Evolutionary conservation across 2,113 vertebrate species (phyloP).

Genomic region (Panthera tigris): DNA sequence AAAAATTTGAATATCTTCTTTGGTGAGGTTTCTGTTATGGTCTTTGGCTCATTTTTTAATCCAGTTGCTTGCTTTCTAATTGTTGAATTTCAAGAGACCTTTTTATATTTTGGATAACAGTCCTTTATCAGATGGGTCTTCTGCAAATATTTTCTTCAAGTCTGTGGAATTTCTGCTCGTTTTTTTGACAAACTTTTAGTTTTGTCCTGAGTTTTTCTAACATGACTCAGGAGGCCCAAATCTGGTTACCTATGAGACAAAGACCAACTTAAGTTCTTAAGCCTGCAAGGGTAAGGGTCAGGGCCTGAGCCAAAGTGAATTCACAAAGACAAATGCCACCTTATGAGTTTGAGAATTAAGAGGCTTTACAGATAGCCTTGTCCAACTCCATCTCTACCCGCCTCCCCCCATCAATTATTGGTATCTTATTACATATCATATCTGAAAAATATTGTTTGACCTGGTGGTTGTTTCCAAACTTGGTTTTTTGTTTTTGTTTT

Average conservation of each 20-base stretch:
- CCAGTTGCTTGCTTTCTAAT: neutral
- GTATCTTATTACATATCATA: neutral
- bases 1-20: neutral
- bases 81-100: neutral
- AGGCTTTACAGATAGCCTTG: neutral
- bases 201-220: neutral
- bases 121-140: neutral
- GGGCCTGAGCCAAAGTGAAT: neutral
- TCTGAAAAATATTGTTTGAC: neutral
- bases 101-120: neutral
- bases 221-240: neutral
- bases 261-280: conserved; percentile 32
- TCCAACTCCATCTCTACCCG: neutral
- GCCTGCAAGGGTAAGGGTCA: neutral
- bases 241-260: neutral
- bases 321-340: neutral
- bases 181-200: neutral
- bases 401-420: neutral
- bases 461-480: neutral
- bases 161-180: neutral
- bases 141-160: neutral
- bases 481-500: neutral
- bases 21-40: neutral
- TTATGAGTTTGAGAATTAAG: neutral
- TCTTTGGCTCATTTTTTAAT: neutral